Evolutionary conservation across 2,797 vertebrate genomes (phyloP).

Genomic region (Argyrosomus regius): DNA sequence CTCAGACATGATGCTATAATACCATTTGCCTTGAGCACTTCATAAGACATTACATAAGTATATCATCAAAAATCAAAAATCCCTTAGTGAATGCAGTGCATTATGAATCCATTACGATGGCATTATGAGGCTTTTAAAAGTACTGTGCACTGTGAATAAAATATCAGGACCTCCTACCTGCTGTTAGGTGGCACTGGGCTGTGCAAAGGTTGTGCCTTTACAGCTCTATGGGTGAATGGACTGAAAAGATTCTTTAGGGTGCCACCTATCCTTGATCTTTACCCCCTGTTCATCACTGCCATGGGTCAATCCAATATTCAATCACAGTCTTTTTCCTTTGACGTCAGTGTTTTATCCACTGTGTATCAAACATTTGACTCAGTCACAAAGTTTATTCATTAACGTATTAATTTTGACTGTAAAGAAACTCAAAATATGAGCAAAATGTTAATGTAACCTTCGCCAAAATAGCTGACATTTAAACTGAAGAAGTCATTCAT

Average conservation of each 20-base stretch:
- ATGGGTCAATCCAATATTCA: background rate
- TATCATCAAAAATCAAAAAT: background rate
- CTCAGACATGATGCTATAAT: background rate
- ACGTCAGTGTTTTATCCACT: no score
- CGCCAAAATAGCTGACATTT: background rate
- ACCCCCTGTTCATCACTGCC: background rate
- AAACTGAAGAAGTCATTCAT: background rate
- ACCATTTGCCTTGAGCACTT: background rate
- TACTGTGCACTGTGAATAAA: slow-evolving; percentile 2
- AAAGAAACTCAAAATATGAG: background rate
- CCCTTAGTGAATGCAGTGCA: background rate
- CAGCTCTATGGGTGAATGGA: background rate
- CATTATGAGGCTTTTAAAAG: slow-evolving; percentile 12
- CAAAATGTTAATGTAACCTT: slow-evolving; percentile 5
- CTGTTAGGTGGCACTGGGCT: background rate
- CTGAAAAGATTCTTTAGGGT: slow-evolving; percentile 17
- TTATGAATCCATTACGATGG: slow-evolving; percentile 20
- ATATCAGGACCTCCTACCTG: slow-evolving; percentile 1
- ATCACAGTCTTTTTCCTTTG: background rate
- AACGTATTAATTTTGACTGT: background rate
- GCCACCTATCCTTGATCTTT: slow-evolving; percentile 6
- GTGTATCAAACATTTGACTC: background rate
- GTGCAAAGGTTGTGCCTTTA: slow-evolving; percentile 18
- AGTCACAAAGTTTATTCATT: background rate
- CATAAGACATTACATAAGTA: background rate